phyloP scores from a whole-genome alignment of 1,140 invertebrate genomes.

The Diabrotica undecimpunctata region DNA sequence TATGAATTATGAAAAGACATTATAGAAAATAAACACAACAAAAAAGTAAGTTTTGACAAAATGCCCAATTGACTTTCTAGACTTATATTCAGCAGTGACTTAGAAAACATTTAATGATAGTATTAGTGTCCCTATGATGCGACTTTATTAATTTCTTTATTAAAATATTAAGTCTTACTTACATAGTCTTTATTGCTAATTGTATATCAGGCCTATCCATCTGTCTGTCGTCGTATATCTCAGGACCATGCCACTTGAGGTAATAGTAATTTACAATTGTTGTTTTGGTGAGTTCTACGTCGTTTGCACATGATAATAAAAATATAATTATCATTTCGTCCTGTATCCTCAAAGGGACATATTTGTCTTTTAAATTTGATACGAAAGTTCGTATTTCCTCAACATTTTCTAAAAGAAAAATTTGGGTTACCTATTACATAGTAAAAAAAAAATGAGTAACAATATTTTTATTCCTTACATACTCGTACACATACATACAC shows the following conservation, averaged over 20 bases:
- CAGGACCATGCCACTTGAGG: slow-evolving; percentile 53
- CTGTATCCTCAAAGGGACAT: slow-evolving; percentile 29
- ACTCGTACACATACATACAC: no score
- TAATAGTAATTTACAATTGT: slow-evolving; percentile 60
- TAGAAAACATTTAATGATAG: no score
- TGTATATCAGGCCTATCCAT: slow-evolving; percentile 34
- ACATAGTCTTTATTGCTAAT: slow-evolving; percentile 39
- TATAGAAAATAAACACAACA: no score
- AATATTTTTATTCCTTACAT: no score
- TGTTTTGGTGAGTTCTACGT: slow-evolving; percentile 53
- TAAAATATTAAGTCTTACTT: slow-evolving; percentile 22
- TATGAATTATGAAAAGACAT: no score
- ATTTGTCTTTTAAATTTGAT: slow-evolving; percentile 14
- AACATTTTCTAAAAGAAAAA: slow-evolving; percentile 27
- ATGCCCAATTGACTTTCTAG: no score
- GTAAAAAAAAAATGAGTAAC: no score
- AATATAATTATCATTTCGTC: slow-evolving; percentile 54
- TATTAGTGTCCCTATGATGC: no score
- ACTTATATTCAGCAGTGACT: no score
- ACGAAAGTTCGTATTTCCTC: slow-evolving; percentile 33
- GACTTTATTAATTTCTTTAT: no score
- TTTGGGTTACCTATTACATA: no score
- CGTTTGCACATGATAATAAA: slow-evolving; percentile 57
- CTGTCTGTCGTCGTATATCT: slow-evolving; percentile 57
- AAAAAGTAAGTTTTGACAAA: no score